Evolutionary conservation across 2,797 vertebrate species (phyloP), one percentile per base, ranked within the genome.

Genomic region (Rhadinocentrus ornatus): DNA sequence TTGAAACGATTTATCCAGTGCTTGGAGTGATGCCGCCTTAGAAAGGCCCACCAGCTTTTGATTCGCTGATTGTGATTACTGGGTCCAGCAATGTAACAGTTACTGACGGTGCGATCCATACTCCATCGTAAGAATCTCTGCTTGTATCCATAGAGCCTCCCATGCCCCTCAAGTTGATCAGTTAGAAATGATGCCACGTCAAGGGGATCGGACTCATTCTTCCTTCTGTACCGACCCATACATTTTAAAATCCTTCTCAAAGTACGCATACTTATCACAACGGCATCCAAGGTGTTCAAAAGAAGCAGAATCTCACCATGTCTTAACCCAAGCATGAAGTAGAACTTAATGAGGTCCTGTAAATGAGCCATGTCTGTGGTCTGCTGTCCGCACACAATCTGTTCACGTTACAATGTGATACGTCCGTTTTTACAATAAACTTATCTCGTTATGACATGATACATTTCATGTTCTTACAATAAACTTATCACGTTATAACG

Each of bases 51-150:
- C 65, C 73, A 81, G 32, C 64, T 35, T 60, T 82, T 71, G 10
- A 77, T 81, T 7, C 27, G 3, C 53, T 83, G 82, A 31, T 77
- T 83, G 27, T 74, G 63, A 48, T 66, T 77, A 50, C 70, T 80
- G 37, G 67, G 75, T 12, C 64, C 77, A 62, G 50, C 26, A 2
- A 78, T 48, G 48, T 71, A 75, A 20, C 60, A 54, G 2, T 70
- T 41, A 39, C 46, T 41, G 26, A 29, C 11, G 2, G 7, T 1
- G 6, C 18, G 32, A 52, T 71, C 48, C 27, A 32, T 60, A 24
- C 37, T 71, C 69, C 16, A 27, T 32, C 20, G 2, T 20, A 61
- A 31, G 35, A 69, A 69, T 10, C 15, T 55, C 54, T 79, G 81
- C 4, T 32, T 32, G 26, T 55, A 56, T 31, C 15, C 54, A 18